Evolutionary conservation across 2,888 invertebrate species (phyloP).

Genomic region (Cremastinae sp.): DNA sequence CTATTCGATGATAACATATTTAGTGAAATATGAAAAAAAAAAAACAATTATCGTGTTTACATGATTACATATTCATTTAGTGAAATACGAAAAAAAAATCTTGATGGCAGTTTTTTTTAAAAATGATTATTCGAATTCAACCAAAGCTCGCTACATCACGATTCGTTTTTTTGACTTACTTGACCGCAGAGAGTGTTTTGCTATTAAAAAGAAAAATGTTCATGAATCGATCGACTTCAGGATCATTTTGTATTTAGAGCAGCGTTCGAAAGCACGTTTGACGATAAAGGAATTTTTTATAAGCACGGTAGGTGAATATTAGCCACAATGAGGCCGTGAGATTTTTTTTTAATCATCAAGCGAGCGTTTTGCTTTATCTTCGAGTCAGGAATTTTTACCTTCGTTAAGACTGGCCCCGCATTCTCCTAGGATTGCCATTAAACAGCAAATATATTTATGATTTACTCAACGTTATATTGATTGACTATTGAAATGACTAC

Average conservation of each 20-base stretch:
- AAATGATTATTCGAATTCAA: constrained; percentile 25
- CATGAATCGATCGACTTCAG: constrained; percentile 56
- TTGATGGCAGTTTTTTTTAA: constrained; percentile 2
- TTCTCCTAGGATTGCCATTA: constrained; percentile 76
- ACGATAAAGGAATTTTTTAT: constrained; percentile 14
- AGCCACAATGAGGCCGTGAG: constrained; percentile 16
- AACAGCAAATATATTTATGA: constrained; percentile 67
- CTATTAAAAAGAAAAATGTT: constrained; percentile 68
- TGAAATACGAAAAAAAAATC: constrained; percentile 2
- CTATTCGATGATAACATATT: background rate
- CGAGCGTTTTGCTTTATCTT: constrained; percentile 36
- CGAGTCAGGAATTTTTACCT: constrained; percentile 71
- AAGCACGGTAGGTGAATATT: constrained; percentile 30
- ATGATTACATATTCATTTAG: too few relatives aligned
- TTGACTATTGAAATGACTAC: constrained; percentile 2
- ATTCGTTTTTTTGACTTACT: constrained; percentile 75
- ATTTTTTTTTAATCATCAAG: constrained; percentile 36
- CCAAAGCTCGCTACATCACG: constrained; percentile 22
- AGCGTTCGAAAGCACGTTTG: constrained; percentile 33
- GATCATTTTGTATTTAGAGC: constrained; percentile 7
- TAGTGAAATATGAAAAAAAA: background rate
- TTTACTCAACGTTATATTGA: constrained; percentile 16
- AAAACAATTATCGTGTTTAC: too few relatives aligned
- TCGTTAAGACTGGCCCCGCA: constrained; percentile 75
- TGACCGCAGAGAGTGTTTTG: constrained; percentile 80